These are phyloP conservation scores for Drosophila lacteicornis DNA, from an alignment of 1,140 invertebrate species.

Conservation along the genomic window DNA sequence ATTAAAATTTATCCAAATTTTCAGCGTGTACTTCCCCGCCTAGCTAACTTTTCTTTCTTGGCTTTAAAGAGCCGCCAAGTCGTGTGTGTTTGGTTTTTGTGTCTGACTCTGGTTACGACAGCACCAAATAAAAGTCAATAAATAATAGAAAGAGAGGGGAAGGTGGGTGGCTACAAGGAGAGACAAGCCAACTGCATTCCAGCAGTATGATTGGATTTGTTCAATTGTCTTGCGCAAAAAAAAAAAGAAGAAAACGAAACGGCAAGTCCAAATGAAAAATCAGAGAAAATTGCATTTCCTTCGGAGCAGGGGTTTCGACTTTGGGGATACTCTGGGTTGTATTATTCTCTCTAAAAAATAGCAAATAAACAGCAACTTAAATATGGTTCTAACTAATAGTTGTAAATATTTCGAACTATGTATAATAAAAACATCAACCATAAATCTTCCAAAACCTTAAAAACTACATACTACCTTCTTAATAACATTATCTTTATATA, in stretches of 20 bases:
- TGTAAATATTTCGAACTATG: too few relatives aligned
- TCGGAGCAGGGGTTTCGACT: too few relatives aligned
- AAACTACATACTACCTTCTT: background rate
- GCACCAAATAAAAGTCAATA: conserved; percentile 77
- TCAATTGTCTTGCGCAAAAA: conserved; percentile 75
- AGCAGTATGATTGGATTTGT: conserved; percentile 54
- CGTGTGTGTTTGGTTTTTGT: conserved; percentile 50
- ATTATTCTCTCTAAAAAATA: too few relatives aligned
- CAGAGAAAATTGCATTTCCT: conserved; percentile 21
- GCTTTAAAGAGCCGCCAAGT: conserved; percentile 31
- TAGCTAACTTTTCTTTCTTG: conserved; percentile 19
- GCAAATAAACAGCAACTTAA: too few relatives aligned
- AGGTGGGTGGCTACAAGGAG: conserved; percentile 22
- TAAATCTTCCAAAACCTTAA: too few relatives aligned
- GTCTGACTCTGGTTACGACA: conserved; percentile 64
- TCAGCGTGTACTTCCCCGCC: conserved; percentile 10
- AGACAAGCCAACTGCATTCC: conserved; percentile 70
- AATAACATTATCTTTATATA: background rate
- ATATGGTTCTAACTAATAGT: too few relatives aligned
- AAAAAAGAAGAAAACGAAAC: conserved; percentile 4
- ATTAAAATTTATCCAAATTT: background rate
- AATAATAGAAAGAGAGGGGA: conserved; percentile 57
- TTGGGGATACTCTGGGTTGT: background rate
- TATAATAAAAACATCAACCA: too few relatives aligned
- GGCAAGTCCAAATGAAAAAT: conserved; percentile 26